phyloP scores from a whole-genome alignment of 2,888 invertebrate genomes.

The Yponomeuta cagnagella region DNA sequence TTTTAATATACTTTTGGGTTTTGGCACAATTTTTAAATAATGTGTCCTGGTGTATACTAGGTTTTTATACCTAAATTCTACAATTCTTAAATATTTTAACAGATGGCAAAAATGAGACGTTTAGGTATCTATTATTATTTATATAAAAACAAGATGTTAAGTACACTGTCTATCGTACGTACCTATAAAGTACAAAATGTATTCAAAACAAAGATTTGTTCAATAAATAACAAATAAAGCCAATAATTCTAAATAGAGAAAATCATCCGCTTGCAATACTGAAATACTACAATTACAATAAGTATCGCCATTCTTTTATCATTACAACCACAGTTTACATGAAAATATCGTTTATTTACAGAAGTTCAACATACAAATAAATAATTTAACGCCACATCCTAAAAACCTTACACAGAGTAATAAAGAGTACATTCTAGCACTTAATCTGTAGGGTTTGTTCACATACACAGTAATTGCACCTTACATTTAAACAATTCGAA shows the following conservation, averaged over 20 bases:
- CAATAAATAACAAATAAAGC: slow-evolving; percentile 13
- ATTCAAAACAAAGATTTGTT: slow-evolving; percentile 8
- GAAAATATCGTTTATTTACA: slow-evolving; percentile 69
- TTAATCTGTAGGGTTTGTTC: slow-evolving; percentile 46
- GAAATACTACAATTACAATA: slow-evolving; percentile 7
- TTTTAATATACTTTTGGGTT: slow-evolving; percentile 75
- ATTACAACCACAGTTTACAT: slow-evolving; percentile 61
- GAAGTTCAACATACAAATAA: slow-evolving; percentile 73
- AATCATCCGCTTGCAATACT: slow-evolving; percentile 12
- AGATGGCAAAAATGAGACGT: slow-evolving; percentile 39
- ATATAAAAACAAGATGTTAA: slow-evolving; percentile 12
- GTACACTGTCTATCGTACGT: slow-evolving; percentile 7
- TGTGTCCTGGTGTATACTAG: slow-evolving; percentile 71
- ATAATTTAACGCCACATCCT: slow-evolving; percentile 69
- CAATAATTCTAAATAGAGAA: not conserved
- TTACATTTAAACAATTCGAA: slow-evolving; percentile 43
- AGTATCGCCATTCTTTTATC: slow-evolving; percentile 11
- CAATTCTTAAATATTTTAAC: slow-evolving; percentile 58
- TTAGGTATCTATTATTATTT: not conserved
- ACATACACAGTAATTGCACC: slow-evolving; percentile 49
- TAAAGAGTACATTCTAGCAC: slow-evolving; percentile 58
- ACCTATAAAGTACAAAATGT: slow-evolving; percentile 11
- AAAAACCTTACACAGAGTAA: slow-evolving; percentile 61
- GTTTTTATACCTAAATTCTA: slow-evolving; percentile 68
- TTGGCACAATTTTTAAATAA: slow-evolving; percentile 74